These are phyloP conservation scores for Eulithis testata DNA, from an alignment of 2,888 invertebrate species.

Conservation along the genomic window DNA sequence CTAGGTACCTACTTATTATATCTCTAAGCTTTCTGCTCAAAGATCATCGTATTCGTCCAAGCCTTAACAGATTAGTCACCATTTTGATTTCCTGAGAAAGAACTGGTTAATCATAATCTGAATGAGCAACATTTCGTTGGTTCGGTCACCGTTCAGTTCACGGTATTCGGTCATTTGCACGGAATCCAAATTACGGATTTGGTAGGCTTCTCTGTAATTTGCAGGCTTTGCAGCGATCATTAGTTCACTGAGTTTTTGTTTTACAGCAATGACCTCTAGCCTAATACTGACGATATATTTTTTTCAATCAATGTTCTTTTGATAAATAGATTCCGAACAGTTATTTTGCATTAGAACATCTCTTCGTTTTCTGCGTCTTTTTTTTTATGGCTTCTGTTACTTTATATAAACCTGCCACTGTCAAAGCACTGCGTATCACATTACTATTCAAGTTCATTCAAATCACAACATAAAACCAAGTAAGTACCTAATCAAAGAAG, in stretches of 20 bases:
- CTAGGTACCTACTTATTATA: too few relatives aligned
- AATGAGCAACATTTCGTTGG: background rate
- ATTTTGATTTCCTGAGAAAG: conserved; percentile 23
- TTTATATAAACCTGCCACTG: too few relatives aligned
- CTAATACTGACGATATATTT: too few relatives aligned
- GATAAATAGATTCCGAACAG: too few relatives aligned
- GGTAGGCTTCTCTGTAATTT: conserved; percentile 26
- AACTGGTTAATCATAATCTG: conserved; percentile 6
- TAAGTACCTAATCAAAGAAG: background rate
- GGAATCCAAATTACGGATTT: conserved; percentile 21
- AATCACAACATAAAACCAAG: background rate
- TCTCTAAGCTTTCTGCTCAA: background rate
- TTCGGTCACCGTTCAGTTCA: conserved; percentile 5
- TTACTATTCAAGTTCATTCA: too few relatives aligned
- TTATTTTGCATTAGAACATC: too few relatives aligned
- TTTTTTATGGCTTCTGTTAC: background rate
- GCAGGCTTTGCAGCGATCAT: conserved; percentile 20
- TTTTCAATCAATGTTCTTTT: too few relatives aligned
- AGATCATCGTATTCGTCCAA: background rate
- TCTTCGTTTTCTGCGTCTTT: too few relatives aligned
- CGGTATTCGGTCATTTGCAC: conserved; percentile 8
- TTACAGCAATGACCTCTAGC: background rate
- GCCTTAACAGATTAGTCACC: conserved; percentile 11
- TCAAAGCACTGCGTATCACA: too few relatives aligned
- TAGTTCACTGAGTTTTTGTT: background rate